phyloP scores from a whole-genome alignment of 2,113 vertebrate species.

The Cisticola juncidis region DNA sequence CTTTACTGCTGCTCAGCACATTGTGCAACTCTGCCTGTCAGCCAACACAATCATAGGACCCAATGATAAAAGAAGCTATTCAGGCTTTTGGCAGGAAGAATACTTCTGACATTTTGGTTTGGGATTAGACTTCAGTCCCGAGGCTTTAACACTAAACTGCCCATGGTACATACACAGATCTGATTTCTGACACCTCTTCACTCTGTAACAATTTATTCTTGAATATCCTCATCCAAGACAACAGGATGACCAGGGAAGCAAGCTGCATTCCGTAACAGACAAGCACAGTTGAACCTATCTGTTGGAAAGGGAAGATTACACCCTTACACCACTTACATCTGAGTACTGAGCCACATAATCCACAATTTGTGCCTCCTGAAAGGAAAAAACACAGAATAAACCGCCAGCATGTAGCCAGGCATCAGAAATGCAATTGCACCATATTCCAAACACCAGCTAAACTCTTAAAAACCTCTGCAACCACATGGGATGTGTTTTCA shows the following conservation, averaged over 20 bases:
- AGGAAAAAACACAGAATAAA: not conserved
- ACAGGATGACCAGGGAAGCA: not conserved
- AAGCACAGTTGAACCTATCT: not conserved
- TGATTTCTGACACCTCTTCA: not conserved
- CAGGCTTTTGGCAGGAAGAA: conserved; percentile 29
- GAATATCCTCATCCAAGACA: not conserved
- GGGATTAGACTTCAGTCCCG: not conserved
- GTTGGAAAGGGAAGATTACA: not conserved
- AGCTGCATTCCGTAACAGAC: not conserved
- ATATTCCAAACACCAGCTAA: not conserved
- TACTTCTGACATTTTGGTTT: conserved; percentile 5
- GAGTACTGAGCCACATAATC: not conserved
- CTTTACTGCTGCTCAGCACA: not conserved
- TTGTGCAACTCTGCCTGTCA: not conserved
- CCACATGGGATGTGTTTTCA: not conserved
- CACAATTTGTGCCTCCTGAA: not conserved
- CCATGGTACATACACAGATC: not conserved
- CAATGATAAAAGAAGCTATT: conserved; percentile 25
- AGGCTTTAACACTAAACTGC: conserved; percentile 18
- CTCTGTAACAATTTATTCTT: not conserved
- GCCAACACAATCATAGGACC: not conserved
- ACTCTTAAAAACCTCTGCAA: not conserved
- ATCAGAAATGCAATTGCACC: not conserved
- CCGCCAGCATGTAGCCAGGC: not conserved
- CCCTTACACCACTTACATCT: not conserved